Conservation (phyloP, 2,888 invertebrate species). For the Acanthosepion pharaonis region DNA sequence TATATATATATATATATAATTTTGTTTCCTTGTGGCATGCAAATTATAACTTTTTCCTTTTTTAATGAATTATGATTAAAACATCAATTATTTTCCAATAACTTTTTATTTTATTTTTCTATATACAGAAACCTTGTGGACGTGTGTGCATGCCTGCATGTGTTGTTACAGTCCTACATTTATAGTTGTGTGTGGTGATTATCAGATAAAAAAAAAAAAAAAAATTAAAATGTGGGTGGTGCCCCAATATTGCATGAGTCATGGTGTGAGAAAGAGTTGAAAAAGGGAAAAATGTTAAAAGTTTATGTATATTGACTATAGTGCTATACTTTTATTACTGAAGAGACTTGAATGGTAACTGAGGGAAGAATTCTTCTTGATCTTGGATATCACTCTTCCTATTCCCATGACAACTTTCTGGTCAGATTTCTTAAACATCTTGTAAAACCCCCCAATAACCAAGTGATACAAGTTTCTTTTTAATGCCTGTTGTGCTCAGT, state of each 20-base stretch:
- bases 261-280: not conserved
- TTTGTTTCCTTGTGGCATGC: not conserved
- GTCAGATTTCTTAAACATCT: no score
- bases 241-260: not conserved
- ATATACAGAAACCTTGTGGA: not conserved
- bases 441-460: no score
- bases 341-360: no score
- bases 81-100: not conserved
- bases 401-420: no score
- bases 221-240: not conserved
- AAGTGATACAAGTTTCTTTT: no score
- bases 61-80: constrained; percentile 14
- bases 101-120: not conserved
- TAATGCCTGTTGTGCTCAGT: no score
- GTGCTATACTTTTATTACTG: no score
- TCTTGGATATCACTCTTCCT: no score
- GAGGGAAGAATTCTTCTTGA: no score
- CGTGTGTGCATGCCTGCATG: not conserved
- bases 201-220: not conserved
- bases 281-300: no score
- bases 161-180: not conserved
- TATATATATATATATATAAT: not conserved
- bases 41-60: not conserved
- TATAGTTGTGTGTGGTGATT: not conserved
- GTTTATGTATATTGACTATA: no score